phyloP scores from a whole-genome alignment of 2,797 vertebrate species.

The Pempheris klunzingeri region DNA sequence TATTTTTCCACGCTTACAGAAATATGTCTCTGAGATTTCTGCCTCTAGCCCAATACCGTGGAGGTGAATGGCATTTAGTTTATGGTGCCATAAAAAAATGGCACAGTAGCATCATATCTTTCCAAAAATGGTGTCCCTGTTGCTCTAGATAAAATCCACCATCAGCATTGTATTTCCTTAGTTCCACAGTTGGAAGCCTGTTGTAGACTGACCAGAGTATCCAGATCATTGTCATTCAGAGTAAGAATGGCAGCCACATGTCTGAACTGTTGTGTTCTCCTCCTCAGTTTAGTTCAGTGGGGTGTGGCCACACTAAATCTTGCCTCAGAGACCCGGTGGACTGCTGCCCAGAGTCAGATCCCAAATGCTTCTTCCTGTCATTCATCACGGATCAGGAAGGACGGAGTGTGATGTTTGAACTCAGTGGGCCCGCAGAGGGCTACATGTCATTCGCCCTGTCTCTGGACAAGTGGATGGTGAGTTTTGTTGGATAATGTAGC shows the following conservation, averaged over 20 bases:
- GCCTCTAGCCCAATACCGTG: no score
- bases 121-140: no score
- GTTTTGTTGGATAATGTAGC: no score
- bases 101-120: no score
- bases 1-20: no score
- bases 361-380: conserved; percentile 88
- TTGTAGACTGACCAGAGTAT: background rate
- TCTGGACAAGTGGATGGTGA: conserved; percentile 92
- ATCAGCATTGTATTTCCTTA: background rate
- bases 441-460: conserved; percentile 91
- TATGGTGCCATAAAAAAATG: no score
- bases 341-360: conserved; percentile 85
- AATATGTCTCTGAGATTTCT: no score
- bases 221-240: background rate
- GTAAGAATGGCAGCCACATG: background rate
- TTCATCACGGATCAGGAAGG: conserved; percentile 74
- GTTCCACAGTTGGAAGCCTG: background rate
- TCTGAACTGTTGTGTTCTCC: background rate
- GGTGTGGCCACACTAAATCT: conserved; percentile 88
- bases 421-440: conserved; percentile 89
- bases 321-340: conserved; percentile 87
- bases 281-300: conserved; percentile 85
- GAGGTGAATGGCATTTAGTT: no score
- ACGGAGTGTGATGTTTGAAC: conserved; percentile 85
- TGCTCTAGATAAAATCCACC: no score